Conservation (phyloP, 2,797 vertebrate genomes). For the Diceros bicornis region DNA sequence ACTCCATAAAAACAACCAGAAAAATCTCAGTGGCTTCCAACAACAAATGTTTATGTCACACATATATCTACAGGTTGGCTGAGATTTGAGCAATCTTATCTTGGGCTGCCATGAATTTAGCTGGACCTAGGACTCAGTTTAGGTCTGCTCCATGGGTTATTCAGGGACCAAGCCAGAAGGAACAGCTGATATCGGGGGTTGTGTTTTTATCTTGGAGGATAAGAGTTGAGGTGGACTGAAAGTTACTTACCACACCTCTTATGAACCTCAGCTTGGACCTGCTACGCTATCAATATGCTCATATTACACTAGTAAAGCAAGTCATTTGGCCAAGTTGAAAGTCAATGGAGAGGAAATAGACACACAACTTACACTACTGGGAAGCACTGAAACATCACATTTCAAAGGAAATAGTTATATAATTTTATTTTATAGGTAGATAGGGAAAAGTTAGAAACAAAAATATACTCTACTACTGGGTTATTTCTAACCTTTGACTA, state of each 20-base stretch:
- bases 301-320: background rate
- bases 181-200: background rate
- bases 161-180: background rate
- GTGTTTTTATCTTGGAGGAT: background rate
- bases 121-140: background rate
- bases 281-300: background rate
- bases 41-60: background rate
- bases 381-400: background rate
- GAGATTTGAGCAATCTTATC: background rate
- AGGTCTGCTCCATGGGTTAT: background rate
- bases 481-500: background rate
- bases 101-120: background rate
- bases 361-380: accelerated
- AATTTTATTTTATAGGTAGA: background rate
- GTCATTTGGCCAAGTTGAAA: background rate
- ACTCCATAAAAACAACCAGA: background rate
- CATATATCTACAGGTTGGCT: background rate
- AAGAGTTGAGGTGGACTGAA: background rate
- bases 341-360: background rate
- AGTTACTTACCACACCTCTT: background rate
- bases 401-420: background rate
- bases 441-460: background rate
- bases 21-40: background rate
- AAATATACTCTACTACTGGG: background rate
- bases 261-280: background rate